Percentiles rank a stretch among this genome's conserved stretches.
phyloP scores from a whole-genome alignment of 2,888 invertebrate species.

The Dusona sp. region DNA sequence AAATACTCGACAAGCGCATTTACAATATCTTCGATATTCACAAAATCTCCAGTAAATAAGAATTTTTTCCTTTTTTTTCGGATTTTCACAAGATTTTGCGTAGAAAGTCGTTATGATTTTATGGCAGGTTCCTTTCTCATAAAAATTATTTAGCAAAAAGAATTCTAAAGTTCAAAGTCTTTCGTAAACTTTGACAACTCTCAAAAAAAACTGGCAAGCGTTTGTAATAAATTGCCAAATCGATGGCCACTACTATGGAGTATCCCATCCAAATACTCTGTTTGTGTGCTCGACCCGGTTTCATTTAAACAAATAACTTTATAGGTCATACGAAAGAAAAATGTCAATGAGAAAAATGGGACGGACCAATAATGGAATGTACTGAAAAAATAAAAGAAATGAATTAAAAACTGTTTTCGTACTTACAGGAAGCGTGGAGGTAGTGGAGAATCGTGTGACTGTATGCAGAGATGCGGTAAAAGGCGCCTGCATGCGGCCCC shows the following conservation, averaged over 20 bases:
- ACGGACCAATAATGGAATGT: background rate
- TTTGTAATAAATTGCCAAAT: background rate
- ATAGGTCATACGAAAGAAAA: background rate
- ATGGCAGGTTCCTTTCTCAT: too few relatives aligned
- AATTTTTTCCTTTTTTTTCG: too few relatives aligned
- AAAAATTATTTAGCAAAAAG: too few relatives aligned
- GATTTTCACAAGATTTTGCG: too few relatives aligned
- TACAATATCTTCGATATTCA: too few relatives aligned
- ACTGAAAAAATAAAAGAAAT: background rate
- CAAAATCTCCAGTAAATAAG: too few relatives aligned
- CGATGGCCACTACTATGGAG: background rate
- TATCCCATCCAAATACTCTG: background rate
- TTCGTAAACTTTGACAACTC: too few relatives aligned
- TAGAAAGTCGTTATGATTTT: too few relatives aligned
- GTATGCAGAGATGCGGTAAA: slow-evolving; percentile 98
- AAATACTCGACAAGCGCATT: too few relatives aligned
- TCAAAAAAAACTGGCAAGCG: too few relatives aligned
- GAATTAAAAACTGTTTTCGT: slow-evolving; percentile 39
- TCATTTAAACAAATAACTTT: background rate
- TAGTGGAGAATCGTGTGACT: slow-evolving; percentile 97
- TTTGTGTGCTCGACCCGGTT: background rate
- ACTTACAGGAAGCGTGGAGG: slow-evolving; percentile 96
- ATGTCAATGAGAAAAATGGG: background rate
- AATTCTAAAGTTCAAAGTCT: too few relatives aligned
- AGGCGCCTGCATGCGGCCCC: slow-evolving; percentile 96